A percentile compares a stretch with the other conserved stretches of the same genome.
phyloP scores from a whole-genome alignment of 1,140 invertebrate species.

The Drosophila auraria region DNA sequence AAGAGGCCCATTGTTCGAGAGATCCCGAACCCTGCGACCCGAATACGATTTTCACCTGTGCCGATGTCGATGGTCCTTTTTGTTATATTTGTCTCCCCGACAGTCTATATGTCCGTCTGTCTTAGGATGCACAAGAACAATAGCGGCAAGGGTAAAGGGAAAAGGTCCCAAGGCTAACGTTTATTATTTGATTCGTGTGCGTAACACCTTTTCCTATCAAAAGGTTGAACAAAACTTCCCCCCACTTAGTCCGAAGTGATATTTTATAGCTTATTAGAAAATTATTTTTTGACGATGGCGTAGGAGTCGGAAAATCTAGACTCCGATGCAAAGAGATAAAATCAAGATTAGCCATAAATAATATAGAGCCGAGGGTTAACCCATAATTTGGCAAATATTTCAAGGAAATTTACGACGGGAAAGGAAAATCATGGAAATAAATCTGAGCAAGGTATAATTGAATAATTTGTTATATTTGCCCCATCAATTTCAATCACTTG shows the following conservation, averaged over 20 bases:
- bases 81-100: slow-evolving; percentile 34
- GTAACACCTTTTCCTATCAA: slow-evolving; percentile 65
- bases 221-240: slow-evolving; percentile 10
- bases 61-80: slow-evolving; percentile 53
- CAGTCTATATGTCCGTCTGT: slow-evolving; percentile 34
- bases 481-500: slow-evolving; percentile 66
- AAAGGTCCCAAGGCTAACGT: slow-evolving; percentile 67
- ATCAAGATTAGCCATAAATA: slow-evolving; percentile 56
- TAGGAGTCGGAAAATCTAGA: slow-evolving; percentile 30
- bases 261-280: slow-evolving; percentile 84
- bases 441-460: not conserved
- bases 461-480: slow-evolving; percentile 6
- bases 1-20: slow-evolving; percentile 67
- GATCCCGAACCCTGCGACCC: slow-evolving; percentile 34
- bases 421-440: not conserved
- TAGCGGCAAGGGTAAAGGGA: slow-evolving; percentile 50
- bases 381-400: slow-evolving; percentile 67
- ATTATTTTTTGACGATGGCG: slow-evolving; percentile 57
- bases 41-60: slow-evolving; percentile 66
- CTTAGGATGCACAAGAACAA: slow-evolving; percentile 62
- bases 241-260: slow-evolving; percentile 56
- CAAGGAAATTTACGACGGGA: slow-evolving; percentile 13
- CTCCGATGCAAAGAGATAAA: slow-evolving; percentile 44
- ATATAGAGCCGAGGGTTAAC: slow-evolving; percentile 36
- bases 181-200: slow-evolving; percentile 50